A percentile compares a stretch with the other conserved stretches of the same genome.
phyloP scores from a whole-genome alignment of 2,888 invertebrate genomes.

The Stegophylla sp. region DNA sequence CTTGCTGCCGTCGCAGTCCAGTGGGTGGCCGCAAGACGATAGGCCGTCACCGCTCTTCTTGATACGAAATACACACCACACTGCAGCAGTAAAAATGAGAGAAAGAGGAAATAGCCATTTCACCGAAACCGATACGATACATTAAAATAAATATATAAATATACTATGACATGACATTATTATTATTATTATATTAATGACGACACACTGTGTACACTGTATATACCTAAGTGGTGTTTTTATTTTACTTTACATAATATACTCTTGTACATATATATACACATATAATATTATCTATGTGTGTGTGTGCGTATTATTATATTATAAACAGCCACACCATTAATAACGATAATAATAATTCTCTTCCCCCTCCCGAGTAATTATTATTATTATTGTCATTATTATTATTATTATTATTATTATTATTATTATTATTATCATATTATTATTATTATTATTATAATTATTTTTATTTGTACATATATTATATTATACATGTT shows the following conservation, averaged over 20 bases:
- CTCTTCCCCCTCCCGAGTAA: not conserved
- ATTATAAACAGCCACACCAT: slow-evolving; percentile 20
- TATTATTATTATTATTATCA: slow-evolving; percentile 38
- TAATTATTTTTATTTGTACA: slow-evolving; percentile 22
- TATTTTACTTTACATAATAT: slow-evolving; percentile 38
- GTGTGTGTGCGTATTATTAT: slow-evolving; percentile 6
- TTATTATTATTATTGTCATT: slow-evolving; percentile 1
- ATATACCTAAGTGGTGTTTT: slow-evolving; percentile 43
- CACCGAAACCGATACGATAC: not conserved
- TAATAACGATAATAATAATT: slow-evolving; percentile 38
- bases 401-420: slow-evolving; percentile 12
- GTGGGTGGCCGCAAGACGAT: slow-evolving; percentile 18
- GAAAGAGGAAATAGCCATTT: not conserved
- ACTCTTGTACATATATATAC: not conserved
- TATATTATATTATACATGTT: not conserved
- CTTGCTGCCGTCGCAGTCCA: slow-evolving; percentile 1
- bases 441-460: slow-evolving; percentile 35
- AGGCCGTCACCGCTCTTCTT: not conserved
- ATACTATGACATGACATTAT: slow-evolving; percentile 8
- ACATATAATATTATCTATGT: not conserved
- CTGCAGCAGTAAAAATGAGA: too few species aligned
- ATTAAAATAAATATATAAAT: not conserved
- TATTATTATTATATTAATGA: slow-evolving; percentile 9
- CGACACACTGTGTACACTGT: slow-evolving; percentile 39
- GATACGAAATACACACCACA: not conserved